A percentile compares a stretch with the other conserved stretches of the same genome.
Conservation (phyloP, 2,797 vertebrate genomes). For the Pteronotus mesoamericanus region DNA sequence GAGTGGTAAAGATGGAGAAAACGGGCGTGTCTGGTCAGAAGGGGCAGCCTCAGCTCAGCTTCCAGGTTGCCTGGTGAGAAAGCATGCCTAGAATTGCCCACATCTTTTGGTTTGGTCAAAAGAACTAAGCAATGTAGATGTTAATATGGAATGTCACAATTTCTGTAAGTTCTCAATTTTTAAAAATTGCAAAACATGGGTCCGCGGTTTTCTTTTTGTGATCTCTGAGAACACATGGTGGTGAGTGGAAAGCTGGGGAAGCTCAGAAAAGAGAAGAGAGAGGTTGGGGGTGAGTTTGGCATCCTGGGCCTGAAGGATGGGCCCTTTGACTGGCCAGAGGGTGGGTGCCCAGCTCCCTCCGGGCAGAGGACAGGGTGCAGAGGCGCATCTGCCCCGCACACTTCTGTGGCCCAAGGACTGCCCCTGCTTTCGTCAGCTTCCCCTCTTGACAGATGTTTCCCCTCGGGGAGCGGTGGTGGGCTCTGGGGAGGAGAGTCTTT, state of each 20-base stretch:
- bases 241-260: not conserved
- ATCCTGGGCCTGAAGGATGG: not conserved
- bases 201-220: not conserved
- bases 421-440: not conserved
- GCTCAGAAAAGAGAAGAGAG: not conserved
- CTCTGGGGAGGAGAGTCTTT: not conserved
- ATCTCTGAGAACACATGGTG: not conserved
- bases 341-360: not conserved
- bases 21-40: not conserved
- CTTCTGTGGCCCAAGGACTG: not conserved
- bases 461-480: not conserved
- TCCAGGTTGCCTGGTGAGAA: not conserved
- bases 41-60: not conserved
- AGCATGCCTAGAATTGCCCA: not conserved
- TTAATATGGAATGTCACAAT: not conserved
- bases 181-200: not conserved
- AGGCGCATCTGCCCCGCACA: not conserved
- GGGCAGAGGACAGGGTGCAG: not conserved
- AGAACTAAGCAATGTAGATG: not conserved
- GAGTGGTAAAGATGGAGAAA: not conserved
- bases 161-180: not conserved
- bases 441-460: not conserved
- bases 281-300: not conserved
- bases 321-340: not conserved
- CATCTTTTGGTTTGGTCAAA: not conserved